Evolutionary conservation across 1,140 invertebrate species (phyloP).

Genomic region (Drosophila pandora): DNA sequence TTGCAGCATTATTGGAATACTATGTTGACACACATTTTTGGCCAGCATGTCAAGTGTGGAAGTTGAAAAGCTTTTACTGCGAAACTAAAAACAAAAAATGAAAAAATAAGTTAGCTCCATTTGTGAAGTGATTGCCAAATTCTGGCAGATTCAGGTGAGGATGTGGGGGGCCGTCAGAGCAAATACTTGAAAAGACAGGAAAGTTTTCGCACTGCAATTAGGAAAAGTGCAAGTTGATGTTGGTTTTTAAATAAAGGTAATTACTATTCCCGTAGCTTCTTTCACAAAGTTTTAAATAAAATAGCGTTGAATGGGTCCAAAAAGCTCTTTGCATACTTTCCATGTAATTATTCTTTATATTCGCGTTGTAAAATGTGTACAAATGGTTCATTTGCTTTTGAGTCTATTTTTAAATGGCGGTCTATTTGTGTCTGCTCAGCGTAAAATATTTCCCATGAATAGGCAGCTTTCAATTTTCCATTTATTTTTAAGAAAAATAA

Average conservation of each 20-base stretch:
- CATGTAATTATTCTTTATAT: background rate
- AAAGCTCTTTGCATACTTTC: background rate
- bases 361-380: background rate
- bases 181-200: slow-evolving; percentile 26
- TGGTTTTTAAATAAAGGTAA: slow-evolving; percentile 17
- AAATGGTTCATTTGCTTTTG: slow-evolving; percentile 41
- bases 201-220: slow-evolving; percentile 28
- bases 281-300: no score
- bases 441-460: slow-evolving; percentile 43
- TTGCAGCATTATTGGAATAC: slow-evolving; percentile 36
- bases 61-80: slow-evolving; percentile 38
- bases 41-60: slow-evolving; percentile 31
- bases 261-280: slow-evolving; percentile 8
- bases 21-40: slow-evolving; percentile 43
- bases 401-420: slow-evolving; percentile 12
- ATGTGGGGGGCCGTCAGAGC: slow-evolving; percentile 1
- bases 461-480: slow-evolving; percentile 29
- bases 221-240: slow-evolving; percentile 12
- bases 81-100: slow-evolving; percentile 18
- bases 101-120: slow-evolving; percentile 20
- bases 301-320: background rate
- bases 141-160: slow-evolving; percentile 20
- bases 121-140: slow-evolving; percentile 34
- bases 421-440: slow-evolving; percentile 43
- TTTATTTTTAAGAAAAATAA: slow-evolving; percentile 35